Percentiles rank a stretch among this genome's conserved stretches.
phyloP scores from a whole-genome alignment of 2,888 invertebrate species.

The Lymantria monacha region DNA sequence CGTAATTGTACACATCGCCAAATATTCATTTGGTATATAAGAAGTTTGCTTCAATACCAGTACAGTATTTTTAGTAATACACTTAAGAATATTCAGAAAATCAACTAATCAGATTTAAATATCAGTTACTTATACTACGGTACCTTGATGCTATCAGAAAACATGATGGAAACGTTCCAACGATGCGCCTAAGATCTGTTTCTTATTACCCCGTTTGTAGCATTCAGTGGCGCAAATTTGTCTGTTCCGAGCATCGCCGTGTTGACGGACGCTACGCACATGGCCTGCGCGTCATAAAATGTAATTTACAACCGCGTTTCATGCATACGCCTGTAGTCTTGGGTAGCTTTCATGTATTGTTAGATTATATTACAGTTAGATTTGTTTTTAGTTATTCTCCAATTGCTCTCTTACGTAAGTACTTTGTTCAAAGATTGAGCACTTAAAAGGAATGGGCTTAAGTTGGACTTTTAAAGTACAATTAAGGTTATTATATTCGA shows the following conservation, averaged over 20 bases:
- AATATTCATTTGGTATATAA: no score
- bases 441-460: no score
- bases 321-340: constrained; percentile 30
- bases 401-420: neutral
- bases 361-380: constrained; percentile 16
- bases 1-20: no score
- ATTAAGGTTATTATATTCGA: no score
- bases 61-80: no score
- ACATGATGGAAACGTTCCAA: constrained; percentile 27
- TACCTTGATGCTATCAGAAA: constrained; percentile 11
- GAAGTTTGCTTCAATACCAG: no score
- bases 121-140: neutral
- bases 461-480: no score
- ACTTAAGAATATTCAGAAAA: no score
- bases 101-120: neutral
- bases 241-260: constrained; percentile 28
- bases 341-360: constrained; percentile 38
- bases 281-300: constrained; percentile 72
- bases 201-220: constrained; percentile 21
- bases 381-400: constrained; percentile 5
- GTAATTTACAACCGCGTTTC: constrained; percentile 59
- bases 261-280: constrained; percentile 64
- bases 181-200: constrained; percentile 23
- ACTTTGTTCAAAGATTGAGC: neutral
- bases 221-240: constrained; percentile 33